phyloP scores from a whole-genome alignment of 37 sponge, comb jelly and placozoan genomes.

The Chondrosia reniformis region DNA sequence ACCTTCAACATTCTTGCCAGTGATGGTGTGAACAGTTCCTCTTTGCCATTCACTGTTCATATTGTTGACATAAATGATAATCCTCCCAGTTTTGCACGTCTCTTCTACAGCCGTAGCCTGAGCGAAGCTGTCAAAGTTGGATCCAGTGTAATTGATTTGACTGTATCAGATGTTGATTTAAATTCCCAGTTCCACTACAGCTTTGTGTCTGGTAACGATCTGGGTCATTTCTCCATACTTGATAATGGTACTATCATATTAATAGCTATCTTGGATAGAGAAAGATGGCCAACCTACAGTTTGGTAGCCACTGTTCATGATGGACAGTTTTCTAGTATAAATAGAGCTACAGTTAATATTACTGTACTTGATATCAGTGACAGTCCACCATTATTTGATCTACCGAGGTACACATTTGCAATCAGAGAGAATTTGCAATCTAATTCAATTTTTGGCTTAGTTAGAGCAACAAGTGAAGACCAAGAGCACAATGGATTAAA shows the following conservation, averaged over 20 bases:
- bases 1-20: background rate
- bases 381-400: slow-evolving; percentile 40
- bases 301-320: slow-evolving; percentile 46
- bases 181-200: slow-evolving; percentile 28
- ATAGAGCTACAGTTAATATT: slow-evolving; percentile 24
- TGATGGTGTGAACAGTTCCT: background rate
- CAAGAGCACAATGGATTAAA: background rate
- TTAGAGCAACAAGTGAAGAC: slow-evolving; percentile 40
- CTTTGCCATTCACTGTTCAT: background rate
- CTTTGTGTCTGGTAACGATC: slow-evolving; percentile 49
- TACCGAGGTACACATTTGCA: slow-evolving; percentile 15
- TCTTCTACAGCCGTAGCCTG: slow-evolving; percentile 22
- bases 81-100: slow-evolving; percentile 39
- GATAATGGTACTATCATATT: slow-evolving; percentile 35
- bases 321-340: slow-evolving; percentile 13
- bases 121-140: slow-evolving; percentile 40
- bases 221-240: slow-evolving; percentile 25
- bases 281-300: slow-evolving; percentile 15
- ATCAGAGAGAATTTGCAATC: slow-evolving; percentile 15
- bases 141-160: slow-evolving; percentile 5
- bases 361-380: slow-evolving; percentile 64
- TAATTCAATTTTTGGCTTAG: background rate
- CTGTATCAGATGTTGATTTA: slow-evolving; percentile 49
- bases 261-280: slow-evolving; percentile 32
- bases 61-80: slow-evolving; percentile 53